phyloP scores from a whole-genome alignment of 1,140 invertebrate genomes.

The Cephus cinctus region DNA sequence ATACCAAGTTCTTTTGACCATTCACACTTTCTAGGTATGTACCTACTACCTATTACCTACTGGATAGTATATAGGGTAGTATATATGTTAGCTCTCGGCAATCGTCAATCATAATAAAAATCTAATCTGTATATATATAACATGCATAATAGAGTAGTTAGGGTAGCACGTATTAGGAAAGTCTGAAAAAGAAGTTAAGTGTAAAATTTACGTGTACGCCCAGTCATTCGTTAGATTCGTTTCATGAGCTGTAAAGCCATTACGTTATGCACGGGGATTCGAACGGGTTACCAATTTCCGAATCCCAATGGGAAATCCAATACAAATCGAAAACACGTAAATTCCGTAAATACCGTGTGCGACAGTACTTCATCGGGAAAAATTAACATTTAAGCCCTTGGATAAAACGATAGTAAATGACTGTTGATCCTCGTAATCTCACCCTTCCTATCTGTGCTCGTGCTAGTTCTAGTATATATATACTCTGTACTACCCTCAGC shows the following conservation, averaged over 20 bases:
- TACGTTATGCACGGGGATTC: background rate
- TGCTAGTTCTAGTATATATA: background rate
- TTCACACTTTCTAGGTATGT: constrained; percentile 19
- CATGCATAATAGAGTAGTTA: no score
- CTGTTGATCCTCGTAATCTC: constrained; percentile 47
- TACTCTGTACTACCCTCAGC: no score
- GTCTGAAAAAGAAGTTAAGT: no score
- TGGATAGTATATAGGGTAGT: no score
- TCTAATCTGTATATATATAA: no score
- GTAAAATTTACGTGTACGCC: no score
- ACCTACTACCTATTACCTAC: background rate
- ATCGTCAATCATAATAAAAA: no score
- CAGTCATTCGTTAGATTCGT: background rate
- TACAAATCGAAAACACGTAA: constrained; percentile 37
- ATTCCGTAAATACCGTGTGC: constrained; percentile 34
- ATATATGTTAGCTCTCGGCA: no score
- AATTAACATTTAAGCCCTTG: constrained; percentile 45
- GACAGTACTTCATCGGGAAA: constrained; percentile 30
- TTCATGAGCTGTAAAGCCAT: background rate
- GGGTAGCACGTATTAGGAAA: no score
- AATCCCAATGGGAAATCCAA: constrained; percentile 25
- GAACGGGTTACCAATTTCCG: background rate
- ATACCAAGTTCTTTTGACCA: constrained; percentile 30
- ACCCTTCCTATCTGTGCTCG: background rate
- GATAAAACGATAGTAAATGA: constrained; percentile 45